Evolutionary conservation across 2,113 vertebrate species (phyloP).

Genomic region (Opisthocomus hoazin): DNA sequence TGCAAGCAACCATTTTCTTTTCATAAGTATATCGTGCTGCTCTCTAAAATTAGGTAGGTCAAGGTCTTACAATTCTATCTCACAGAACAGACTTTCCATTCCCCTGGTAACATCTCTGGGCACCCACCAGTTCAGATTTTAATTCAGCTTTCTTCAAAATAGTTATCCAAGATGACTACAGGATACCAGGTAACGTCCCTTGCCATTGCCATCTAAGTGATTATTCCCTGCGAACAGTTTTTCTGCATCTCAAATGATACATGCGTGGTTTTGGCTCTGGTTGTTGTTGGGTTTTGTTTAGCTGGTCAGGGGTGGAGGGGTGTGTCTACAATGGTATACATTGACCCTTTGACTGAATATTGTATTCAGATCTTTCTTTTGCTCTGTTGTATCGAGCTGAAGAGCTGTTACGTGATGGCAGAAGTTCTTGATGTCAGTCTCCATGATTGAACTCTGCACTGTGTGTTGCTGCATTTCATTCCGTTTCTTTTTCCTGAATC

Average conservation of each 20-base stretch:
- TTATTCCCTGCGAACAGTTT: background rate
- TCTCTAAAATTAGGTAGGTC: background rate
- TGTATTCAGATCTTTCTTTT: background rate
- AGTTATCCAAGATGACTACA: background rate
- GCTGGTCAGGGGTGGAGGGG: background rate
- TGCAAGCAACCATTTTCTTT: background rate
- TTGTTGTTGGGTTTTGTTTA: fast-evolving
- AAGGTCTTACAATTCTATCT: background rate
- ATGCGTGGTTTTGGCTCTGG: background rate
- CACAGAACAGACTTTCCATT: background rate
- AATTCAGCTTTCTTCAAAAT: background rate
- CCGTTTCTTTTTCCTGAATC: background rate
- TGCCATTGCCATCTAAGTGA: background rate
- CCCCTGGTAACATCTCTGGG: background rate
- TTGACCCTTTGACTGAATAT: background rate
- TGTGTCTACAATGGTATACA: fast-evolving
- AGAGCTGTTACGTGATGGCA: background rate
- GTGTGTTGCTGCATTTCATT: background rate
- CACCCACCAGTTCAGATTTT: background rate
- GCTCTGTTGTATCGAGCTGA: background rate
- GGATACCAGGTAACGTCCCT: background rate
- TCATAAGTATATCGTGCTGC: background rate
- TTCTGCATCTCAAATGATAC: background rate
- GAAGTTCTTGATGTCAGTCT: background rate
- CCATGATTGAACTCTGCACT: background rate